Evolutionary conservation across 2,888 invertebrate species (phyloP).

Genomic region (Drosophila bunnanda): DNA sequence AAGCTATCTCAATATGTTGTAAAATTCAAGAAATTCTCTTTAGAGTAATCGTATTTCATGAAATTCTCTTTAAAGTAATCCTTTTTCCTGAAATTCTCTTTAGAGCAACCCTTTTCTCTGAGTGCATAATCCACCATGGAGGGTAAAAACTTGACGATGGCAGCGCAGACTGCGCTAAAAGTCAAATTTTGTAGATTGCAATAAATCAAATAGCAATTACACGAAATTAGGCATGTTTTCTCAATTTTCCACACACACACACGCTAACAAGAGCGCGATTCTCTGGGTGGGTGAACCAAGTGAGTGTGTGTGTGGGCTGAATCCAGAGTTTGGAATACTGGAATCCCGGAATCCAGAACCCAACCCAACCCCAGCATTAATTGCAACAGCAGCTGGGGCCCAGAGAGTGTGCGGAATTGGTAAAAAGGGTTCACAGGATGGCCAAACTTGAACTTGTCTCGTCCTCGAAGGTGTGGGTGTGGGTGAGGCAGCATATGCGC

Average conservation of each 20-base stretch:
- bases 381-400: conserved; percentile 75
- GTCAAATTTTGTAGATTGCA: conserved; percentile 82
- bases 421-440: conserved; percentile 75
- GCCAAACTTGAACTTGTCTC: conserved; percentile 77
- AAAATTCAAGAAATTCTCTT: too few relatives aligned
- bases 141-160: conserved; percentile 26
- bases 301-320: conserved; percentile 19
- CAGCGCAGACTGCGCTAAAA: conserved; percentile 77
- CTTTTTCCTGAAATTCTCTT: background rate
- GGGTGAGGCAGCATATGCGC: conserved; percentile 71
- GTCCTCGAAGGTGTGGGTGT: conserved; percentile 14
- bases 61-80: rapidly evolving
- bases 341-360: conserved; percentile 11
- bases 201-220: conserved; percentile 84
- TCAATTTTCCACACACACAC: conserved; percentile 74
- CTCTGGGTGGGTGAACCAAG: background rate
- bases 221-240: conserved; percentile 84
- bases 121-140: conserved; percentile 19
- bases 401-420: conserved; percentile 63
- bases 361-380: conserved; percentile 69
- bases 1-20: too few relatives aligned
- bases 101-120: background rate
- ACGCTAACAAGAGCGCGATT: conserved; percentile 47
- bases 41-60: too few relatives aligned
- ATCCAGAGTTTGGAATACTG: background rate